These are phyloP conservation scores for Incurvaria masculella DNA, from an alignment of 2,888 invertebrate species.

Conservation along the genomic window DNA sequence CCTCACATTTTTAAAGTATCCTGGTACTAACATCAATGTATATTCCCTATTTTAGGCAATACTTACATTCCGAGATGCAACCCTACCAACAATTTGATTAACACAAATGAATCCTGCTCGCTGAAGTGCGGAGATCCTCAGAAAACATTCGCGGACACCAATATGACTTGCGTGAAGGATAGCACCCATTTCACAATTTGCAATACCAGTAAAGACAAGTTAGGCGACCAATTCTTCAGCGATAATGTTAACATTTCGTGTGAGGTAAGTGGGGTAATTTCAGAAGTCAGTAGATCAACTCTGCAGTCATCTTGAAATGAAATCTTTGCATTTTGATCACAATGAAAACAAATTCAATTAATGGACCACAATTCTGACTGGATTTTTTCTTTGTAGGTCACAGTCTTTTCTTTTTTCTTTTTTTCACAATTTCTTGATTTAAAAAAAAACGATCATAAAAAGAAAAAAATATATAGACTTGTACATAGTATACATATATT, in stretches of 20 bases:
- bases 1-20: no score
- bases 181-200: conserved; percentile 29
- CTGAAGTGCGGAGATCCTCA: conserved; percentile 27
- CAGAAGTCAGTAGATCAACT: not conserved
- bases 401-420: no score
- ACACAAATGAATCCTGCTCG: conserved; percentile 33
- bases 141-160: conserved; percentile 21
- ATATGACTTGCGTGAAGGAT: conserved; percentile 35
- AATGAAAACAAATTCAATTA: no score
- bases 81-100: conserved; percentile 16
- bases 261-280: not conserved
- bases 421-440: no score
- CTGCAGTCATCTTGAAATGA: no score
- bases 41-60: not conserved
- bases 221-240: not conserved
- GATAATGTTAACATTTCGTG: not conserved
- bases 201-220: not conserved
- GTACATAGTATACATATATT: no score
- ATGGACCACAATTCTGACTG: no score
- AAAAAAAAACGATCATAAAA: no score
- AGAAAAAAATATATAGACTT: no score
- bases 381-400: no score
- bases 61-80: not conserved
- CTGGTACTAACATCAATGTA: no score
- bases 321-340: not conserved